phyloP scores from a whole-genome alignment of 2,113 vertebrate species.

The Pica pica region DNA sequence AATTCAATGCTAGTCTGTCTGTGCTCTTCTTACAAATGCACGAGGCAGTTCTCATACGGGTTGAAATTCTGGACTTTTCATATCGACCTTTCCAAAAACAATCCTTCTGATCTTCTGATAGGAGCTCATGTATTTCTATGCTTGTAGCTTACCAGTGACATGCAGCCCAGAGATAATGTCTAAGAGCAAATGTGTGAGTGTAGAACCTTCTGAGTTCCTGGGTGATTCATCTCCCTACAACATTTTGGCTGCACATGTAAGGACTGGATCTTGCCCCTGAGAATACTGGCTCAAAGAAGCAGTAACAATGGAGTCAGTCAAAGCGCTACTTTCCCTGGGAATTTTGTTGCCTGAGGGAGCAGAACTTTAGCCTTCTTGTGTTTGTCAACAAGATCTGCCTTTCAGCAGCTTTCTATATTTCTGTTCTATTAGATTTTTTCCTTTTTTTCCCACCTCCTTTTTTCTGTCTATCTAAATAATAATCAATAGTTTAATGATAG shows the following conservation, averaged over 20 bases:
- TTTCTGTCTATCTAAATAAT: neutral
- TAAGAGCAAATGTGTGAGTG: neutral
- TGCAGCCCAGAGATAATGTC: neutral
- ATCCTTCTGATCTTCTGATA: neutral
- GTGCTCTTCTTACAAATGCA: neutral
- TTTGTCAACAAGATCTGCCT: conserved; percentile 9
- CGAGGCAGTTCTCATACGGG: neutral
- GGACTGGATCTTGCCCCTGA: conserved; percentile 15
- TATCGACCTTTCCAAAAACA: neutral
- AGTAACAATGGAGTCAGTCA: conserved; percentile 13
- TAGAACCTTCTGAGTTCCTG: neutral
- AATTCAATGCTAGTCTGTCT: neutral
- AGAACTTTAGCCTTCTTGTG: neutral
- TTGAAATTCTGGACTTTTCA: neutral
- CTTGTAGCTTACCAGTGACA: neutral
- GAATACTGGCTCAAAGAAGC: conserved; percentile 15
- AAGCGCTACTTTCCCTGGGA: conserved; percentile 20
- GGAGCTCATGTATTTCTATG: neutral
- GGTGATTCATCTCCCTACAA: conserved; percentile 15
- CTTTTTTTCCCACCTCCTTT: neutral
- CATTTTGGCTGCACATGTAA: neutral
- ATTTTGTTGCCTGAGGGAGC: conserved; percentile 5
- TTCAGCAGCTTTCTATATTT: neutral
- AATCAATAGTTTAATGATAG: neutral
- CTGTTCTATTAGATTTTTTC: neutral